Base-by-base conservation (phyloP, 2,888 invertebrate species). In the Margaritifera margaritifera region DNA sequence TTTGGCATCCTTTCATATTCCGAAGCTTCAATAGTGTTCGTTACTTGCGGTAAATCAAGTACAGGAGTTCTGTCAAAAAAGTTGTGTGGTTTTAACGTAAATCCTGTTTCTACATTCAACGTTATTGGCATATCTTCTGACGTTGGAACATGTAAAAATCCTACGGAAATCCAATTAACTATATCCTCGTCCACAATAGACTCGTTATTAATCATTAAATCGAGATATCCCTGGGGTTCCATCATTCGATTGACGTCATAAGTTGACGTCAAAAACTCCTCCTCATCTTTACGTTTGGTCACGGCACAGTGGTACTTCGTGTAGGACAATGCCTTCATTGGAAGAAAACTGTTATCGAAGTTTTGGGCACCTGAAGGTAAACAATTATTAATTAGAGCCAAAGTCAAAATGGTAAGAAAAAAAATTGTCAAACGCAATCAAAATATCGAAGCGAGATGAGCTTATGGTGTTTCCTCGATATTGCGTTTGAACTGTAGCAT, bases 291-390 rank as follows among this genome's bases (percentile, higher is more conserved):
- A n/a, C 72, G 69, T 62, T 75, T 72, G 11, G 80, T 78, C 2
- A 81, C 76, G 5, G 72, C 74, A 24, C 78, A 64, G 62, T 73
- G 73, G 51, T 78, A 75, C 62, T 79, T 78, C 22, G 78, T 66
- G 64, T 78, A 72, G 4, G 71, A 64, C 69, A 78, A 70, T 1
- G 78, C 73, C 31, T 60, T 24, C 66, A 66, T 68, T 24, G 62
- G n/a, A 4, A 72, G 72, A 31, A 68, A 69, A 52, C 56, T 54
- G 42, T 72, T 66, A 25, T 55, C 66, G 24, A 77, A 61, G 54
- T 67, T 68, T 62, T 76, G 76, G 31, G 73, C 57, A 42, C 42
- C 42, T 42, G 42, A 42, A 42, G 4, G 42, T 42, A 42, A 42
- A 42, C 11, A 11, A 42, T n/a, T 42, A 42, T 42, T 42, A 42